These are phyloP conservation scores for Pyrocoelia pectoralis DNA, from an alignment of 2,888 invertebrate genomes.

Conservation along the genomic window DNA sequence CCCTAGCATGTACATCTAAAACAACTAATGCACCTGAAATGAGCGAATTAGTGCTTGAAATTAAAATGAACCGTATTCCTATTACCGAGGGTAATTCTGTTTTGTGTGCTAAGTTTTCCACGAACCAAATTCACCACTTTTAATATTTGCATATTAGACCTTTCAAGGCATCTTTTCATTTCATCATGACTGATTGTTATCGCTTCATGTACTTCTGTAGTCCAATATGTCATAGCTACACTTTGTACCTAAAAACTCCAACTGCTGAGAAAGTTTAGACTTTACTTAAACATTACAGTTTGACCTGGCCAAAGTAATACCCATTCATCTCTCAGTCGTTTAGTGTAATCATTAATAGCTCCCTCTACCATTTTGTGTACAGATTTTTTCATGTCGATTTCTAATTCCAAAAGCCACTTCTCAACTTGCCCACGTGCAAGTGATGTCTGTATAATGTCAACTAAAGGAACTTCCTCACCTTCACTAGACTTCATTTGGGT, in stretches of 20 bases:
- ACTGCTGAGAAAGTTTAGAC: not conserved
- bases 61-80: too few species aligned
- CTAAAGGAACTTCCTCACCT: conserved; percentile 82
- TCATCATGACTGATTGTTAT: conserved; percentile 67
- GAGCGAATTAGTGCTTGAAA: not conserved
- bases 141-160: conserved; percentile 79
- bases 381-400: conserved; percentile 88
- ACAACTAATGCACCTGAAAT: conserved; percentile 84
- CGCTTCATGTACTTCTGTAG: conserved; percentile 83
- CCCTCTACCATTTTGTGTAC: conserved; percentile 74
- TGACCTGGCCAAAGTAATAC: conserved; percentile 94
- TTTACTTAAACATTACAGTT: conserved; percentile 62
- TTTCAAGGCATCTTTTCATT: conserved; percentile 71
- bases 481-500: conserved; percentile 88
- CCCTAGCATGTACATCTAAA: conserved; percentile 91
- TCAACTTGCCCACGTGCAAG: conserved; percentile 94
- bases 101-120: conserved; percentile 85
- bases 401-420: conserved; percentile 92
- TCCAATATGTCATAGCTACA: conserved; percentile 89
- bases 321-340: conserved; percentile 76
- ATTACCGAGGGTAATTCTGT: conserved; percentile 84
- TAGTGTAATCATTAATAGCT: conserved; percentile 76
- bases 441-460: conserved; percentile 81
- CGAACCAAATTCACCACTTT: conserved; percentile 86
- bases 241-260: conserved; percentile 70